Percentiles rank a stretch among this genome's conserved stretches.
Evolutionary conservation across 2,113 vertebrate genomes (phyloP).

Genomic region (Pelusios castaneus): DNA sequence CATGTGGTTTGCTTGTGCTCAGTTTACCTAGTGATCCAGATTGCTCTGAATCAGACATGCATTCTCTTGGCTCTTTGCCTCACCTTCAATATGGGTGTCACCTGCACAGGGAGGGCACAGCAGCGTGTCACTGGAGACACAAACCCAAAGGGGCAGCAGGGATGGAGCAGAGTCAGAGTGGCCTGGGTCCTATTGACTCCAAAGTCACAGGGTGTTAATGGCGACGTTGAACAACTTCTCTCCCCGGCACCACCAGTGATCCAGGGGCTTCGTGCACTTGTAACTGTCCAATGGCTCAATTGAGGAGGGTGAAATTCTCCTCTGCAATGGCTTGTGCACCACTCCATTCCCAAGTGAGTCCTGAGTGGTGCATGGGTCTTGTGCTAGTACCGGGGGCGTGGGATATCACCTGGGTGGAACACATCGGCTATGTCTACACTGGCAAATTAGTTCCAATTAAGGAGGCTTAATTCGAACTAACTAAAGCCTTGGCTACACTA

Average conservation of each 20-base stretch:
- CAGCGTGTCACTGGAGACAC: background rate
- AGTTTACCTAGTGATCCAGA: background rate
- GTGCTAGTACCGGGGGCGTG: background rate
- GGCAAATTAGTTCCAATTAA: no score
- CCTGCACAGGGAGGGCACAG: background rate
- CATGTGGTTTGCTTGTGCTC: background rate
- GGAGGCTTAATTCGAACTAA: no score
- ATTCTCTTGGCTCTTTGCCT: background rate
- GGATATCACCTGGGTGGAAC: background rate
- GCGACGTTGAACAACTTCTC: background rate
- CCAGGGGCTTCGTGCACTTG: background rate
- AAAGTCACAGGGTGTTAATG: background rate
- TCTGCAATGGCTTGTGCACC: background rate
- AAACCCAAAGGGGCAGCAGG: background rate
- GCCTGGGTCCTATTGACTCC: background rate
- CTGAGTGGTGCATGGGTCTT: background rate
- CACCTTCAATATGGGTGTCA: background rate
- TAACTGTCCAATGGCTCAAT: background rate
- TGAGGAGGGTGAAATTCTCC: background rate
- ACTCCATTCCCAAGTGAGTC: background rate
- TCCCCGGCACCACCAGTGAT: background rate
- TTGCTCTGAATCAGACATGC: background rate
- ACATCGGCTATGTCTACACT: no score
- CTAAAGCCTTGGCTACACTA: no score
- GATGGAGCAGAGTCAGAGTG: background rate